These are phyloP conservation scores for Zaprionus camerounensis DNA, from an alignment of 1,140 invertebrate genomes.

Conservation along the genomic window DNA sequence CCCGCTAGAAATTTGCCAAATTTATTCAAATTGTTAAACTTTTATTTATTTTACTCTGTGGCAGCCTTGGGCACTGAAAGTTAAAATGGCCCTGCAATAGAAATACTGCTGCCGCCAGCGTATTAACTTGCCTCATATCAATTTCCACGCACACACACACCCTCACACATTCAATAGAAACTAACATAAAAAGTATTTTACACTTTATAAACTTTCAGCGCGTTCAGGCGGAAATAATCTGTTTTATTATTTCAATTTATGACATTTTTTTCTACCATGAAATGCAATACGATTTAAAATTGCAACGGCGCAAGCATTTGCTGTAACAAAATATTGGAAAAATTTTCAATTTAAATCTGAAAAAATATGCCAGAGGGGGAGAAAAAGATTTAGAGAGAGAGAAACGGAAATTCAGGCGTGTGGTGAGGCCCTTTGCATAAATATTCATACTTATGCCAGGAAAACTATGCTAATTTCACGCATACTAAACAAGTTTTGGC, in stretches of 20 bases:
- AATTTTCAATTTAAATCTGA: not conserved
- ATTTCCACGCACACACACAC: not conserved
- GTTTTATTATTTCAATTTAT: constrained; percentile 11
- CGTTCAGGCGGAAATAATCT: constrained; percentile 12
- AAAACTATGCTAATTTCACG: constrained; percentile 27
- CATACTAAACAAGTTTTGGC: constrained; percentile 12
- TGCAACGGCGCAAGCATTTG: not conserved
- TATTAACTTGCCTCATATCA: not conserved
- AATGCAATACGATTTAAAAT: constrained; percentile 3
- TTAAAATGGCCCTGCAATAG: not conserved
- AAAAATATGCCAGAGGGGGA: not conserved
- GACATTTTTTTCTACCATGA: not conserved
- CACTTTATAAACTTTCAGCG: constrained; percentile 12
- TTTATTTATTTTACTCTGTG: not conserved
- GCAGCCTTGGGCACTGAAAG: not conserved
- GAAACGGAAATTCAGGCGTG: not conserved
- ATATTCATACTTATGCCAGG: constrained; percentile 15
- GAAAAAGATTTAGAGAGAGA: not conserved
- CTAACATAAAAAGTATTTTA: constrained; percentile 4
- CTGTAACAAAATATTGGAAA: not conserved
- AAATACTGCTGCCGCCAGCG: not conserved
- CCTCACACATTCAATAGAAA: constrained; percentile 5
- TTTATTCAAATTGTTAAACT: not conserved
- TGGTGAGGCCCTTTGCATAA: not conserved
- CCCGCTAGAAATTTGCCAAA: not conserved